Evolutionary conservation across 2,888 invertebrate species (phyloP).

Genomic region (Drosophila neutralis): DNA sequence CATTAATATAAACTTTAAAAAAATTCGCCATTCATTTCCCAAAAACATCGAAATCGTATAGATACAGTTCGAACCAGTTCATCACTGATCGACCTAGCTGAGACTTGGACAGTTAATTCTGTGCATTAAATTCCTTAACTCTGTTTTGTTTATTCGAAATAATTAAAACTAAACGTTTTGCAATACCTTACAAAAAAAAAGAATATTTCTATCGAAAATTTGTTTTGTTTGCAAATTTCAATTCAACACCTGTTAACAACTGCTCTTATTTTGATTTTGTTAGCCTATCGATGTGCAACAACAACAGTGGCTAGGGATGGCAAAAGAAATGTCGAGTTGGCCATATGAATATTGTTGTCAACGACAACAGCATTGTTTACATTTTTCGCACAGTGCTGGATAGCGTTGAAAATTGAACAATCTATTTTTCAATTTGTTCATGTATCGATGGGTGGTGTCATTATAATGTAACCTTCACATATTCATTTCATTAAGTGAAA

Average conservation of each 20-base stretch:
- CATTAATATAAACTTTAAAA: not conserved
- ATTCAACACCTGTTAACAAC: not conserved
- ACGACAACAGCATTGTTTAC: slow-evolving; percentile 43
- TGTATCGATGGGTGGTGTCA: not conserved
- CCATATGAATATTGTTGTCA: slow-evolving; percentile 20
- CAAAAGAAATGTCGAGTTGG: slow-evolving; percentile 14
- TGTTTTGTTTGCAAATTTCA: not conserved
- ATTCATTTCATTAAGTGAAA: not conserved
- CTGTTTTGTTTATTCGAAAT: not conserved
- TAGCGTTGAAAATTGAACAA: slow-evolving; percentile 1
- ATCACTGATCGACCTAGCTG: slow-evolving; percentile 2
- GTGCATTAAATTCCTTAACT: slow-evolving; percentile 8
- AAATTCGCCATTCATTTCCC: not conserved
- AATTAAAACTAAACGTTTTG: too few relatives aligned
- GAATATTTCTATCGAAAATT: not conserved
- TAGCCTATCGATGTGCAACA: slow-evolving; percentile 24
- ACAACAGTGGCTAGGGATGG: not conserved
- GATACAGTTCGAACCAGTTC: slow-evolving; percentile 19
- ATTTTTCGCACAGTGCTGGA: slow-evolving; percentile 31
- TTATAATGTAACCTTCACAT: not conserved
- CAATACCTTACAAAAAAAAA: not conserved
- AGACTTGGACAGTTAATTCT: not conserved
- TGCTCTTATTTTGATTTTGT: slow-evolving; percentile 6
- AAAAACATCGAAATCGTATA: slow-evolving; percentile 14
- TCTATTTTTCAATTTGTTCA: not conserved